Percentiles rank a stretch among this genome's conserved stretches.
phyloP scores from a whole-genome alignment of 1,140 invertebrate species.

The Alviniconcha marisindica region DNA sequence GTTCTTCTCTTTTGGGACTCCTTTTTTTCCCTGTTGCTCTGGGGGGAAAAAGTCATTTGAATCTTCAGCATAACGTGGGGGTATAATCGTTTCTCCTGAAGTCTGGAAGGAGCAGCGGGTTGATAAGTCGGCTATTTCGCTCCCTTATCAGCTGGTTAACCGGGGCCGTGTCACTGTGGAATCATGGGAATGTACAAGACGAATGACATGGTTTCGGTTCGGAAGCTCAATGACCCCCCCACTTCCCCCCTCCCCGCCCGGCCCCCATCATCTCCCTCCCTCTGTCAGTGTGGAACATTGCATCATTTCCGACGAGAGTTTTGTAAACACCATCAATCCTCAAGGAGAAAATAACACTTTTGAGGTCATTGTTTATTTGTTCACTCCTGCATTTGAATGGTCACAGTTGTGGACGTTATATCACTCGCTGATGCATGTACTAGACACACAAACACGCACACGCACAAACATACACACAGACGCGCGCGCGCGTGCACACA shows the following conservation, averaged over 20 bases:
- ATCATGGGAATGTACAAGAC: not conserved
- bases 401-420: too few species aligned
- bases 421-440: not conserved
- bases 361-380: too few species aligned
- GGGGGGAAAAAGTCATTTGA: not conserved
- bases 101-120: not conserved
- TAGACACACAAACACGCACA: too few species aligned
- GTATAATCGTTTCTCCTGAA: not conserved
- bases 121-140: not conserved
- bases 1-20: too few species aligned
- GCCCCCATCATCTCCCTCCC: not conserved
- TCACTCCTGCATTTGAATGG: too few species aligned
- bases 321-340: too few species aligned
- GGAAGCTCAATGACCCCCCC: not conserved
- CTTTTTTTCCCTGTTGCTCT: too few species aligned
- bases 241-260: not conserved
- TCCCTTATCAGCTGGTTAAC: not conserved
- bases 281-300: too few species aligned
- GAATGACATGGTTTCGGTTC: not conserved
- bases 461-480: too few species aligned
- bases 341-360: too few species aligned
- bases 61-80: not conserved
- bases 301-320: too few species aligned
- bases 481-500: too few species aligned
- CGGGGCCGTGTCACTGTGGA: not conserved